These are phyloP conservation scores for Andrena fulva DNA, from an alignment of 2,888 invertebrate genomes.

Conservation along the genomic window DNA sequence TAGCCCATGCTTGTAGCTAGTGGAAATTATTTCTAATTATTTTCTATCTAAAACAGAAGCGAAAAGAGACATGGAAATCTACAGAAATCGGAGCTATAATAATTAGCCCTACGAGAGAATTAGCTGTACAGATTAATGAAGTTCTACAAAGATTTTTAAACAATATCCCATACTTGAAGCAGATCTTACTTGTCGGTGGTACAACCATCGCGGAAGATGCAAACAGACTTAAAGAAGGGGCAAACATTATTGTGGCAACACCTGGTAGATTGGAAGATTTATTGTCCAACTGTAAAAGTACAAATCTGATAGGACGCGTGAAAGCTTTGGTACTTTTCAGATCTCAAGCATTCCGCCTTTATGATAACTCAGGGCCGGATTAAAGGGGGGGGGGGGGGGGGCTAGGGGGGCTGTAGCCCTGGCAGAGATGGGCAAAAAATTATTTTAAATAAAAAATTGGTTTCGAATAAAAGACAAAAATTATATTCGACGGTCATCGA, in stretches of 20 bases:
- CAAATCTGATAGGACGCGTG: constrained; percentile 90
- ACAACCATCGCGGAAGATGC: constrained; percentile 92
- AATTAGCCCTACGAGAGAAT: constrained; percentile 97
- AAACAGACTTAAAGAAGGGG: constrained; percentile 89
- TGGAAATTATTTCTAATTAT: background rate
- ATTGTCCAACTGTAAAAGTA: constrained; percentile 89
- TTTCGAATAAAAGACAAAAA: no score
- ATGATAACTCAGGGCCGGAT: no score
- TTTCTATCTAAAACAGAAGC: constrained; percentile 82
- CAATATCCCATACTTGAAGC: constrained; percentile 85
- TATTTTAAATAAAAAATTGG: no score
- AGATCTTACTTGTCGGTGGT: constrained; percentile 93
- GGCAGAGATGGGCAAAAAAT: no score
- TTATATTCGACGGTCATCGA: no score
- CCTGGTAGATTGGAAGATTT: constrained; percentile 97
- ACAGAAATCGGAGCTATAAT: constrained; percentile 95
- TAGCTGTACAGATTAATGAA: constrained; percentile 95
- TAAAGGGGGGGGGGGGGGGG: no score
- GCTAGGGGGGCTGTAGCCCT: no score
- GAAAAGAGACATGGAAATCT: constrained; percentile 88
- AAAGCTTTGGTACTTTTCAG: constrained; percentile 89
- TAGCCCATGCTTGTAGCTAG: background rate
- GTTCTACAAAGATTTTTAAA: constrained; percentile 86
- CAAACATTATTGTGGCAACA: constrained; percentile 96
- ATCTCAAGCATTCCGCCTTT: background rate